These are phyloP conservation scores for Glaucomys volans DNA, from an alignment of 2,113 vertebrate genomes.

Conservation along the genomic window DNA sequence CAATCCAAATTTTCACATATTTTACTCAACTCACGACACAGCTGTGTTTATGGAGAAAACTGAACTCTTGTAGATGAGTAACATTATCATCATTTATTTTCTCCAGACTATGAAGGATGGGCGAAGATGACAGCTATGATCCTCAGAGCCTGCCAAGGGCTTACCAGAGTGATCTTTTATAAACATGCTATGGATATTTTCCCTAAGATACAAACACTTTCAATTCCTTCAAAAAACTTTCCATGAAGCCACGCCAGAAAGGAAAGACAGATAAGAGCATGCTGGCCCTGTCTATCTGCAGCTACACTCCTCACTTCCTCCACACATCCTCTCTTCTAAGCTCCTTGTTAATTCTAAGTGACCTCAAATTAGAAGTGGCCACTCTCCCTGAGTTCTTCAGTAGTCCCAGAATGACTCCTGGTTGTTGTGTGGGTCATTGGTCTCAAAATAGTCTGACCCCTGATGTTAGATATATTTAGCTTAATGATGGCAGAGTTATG, in stretches of 20 bases:
- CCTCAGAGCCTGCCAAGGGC: constrained; percentile 78
- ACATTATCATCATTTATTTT: constrained; percentile 70
- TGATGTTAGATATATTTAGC: not conserved
- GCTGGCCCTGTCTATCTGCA: not conserved
- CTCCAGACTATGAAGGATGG: constrained; percentile 89
- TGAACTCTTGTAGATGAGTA: constrained; percentile 69
- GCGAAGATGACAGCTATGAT: constrained; percentile 88
- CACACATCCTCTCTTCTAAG: not conserved
- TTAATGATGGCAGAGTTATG: not conserved
- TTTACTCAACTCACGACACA: constrained; percentile 72
- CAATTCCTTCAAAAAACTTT: constrained; percentile 58
- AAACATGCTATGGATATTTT: constrained; percentile 85
- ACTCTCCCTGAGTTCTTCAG: not conserved
- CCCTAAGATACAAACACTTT: constrained; percentile 84
- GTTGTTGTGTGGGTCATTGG: not conserved
- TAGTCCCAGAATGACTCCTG: not conserved
- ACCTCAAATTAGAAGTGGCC: not conserved
- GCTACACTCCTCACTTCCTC: not conserved
- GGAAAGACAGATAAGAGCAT: constrained; percentile 32
- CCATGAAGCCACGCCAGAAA: constrained; percentile 33
- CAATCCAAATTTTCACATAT: constrained; percentile 72
- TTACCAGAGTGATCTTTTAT: constrained; percentile 86
- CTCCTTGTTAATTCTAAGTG: not conserved
- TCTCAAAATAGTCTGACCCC: constrained; percentile 22
- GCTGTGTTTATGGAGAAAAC: constrained; percentile 82